Conservation (phyloP, 2,797 vertebrate species). For the Pseudotriccus pelzelni region DNA sequence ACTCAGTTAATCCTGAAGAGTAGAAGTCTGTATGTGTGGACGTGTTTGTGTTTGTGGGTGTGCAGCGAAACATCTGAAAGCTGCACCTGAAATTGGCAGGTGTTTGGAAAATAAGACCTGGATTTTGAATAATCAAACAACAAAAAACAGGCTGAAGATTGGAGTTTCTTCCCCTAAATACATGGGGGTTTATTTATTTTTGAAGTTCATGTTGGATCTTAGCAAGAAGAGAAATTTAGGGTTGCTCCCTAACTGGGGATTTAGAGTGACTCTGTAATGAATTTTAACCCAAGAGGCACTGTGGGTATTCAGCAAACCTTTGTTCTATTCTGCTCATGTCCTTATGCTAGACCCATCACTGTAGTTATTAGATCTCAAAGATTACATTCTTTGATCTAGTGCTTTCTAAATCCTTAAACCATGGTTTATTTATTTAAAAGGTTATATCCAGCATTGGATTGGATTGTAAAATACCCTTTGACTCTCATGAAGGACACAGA, state of each 20-base stretch:
- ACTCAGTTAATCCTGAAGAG: background rate
- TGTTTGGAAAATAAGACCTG: background rate
- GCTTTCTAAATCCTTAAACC: constrained; percentile 66
- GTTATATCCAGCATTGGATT: constrained; percentile 60
- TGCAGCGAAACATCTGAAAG: background rate
- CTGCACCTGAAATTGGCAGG: background rate
- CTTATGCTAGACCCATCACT: constrained; percentile 39
- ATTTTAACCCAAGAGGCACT: constrained; percentile 5
- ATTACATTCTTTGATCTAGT: constrained; percentile 66
- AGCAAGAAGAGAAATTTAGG: background rate
- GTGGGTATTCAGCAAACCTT: constrained; percentile 11
- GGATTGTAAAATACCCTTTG: constrained; percentile 60
- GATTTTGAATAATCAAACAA: background rate
- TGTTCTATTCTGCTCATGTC: constrained; percentile 42
- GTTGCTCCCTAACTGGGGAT: background rate
- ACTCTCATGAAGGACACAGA: constrained; percentile 63
- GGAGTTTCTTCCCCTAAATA: background rate
- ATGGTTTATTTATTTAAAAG: constrained; percentile 67
- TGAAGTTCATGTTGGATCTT: background rate
- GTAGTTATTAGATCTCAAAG: constrained; percentile 64
- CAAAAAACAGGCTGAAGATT: background rate
- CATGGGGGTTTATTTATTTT: background rate
- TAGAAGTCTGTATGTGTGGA: fast-evolving
- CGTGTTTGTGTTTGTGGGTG: background rate
- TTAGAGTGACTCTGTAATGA: background rate